Evolutionary conservation across 1,140 invertebrate genomes (phyloP), one percentile per base, ranked within the genome.

Genomic region (Phortica variegata): DNA sequence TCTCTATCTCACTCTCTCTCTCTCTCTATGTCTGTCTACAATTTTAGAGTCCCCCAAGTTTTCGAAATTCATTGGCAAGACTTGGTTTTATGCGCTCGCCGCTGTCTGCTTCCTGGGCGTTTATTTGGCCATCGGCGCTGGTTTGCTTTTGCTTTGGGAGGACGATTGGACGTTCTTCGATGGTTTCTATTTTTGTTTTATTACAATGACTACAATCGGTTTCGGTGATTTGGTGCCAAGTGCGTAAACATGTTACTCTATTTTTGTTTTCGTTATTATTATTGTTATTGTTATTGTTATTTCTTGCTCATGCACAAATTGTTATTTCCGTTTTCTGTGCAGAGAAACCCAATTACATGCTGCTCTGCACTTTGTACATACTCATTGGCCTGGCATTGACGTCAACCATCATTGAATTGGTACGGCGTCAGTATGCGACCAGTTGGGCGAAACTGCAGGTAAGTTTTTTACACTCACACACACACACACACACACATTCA

Each of bases 201-300:
- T 95, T 38, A 95, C 93, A 0, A 93, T 95, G 90, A 93, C 92
- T 42, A 95, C 93, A 0, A 94, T 95, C 55, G 93, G 93, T 13
- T 93, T 96, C 61, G 92, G 92, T 21, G 92, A 95, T 79, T 80
- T 93, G 16, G 91, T 94, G 32, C 93, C 91, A 61, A 89, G 91
- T 90, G 80, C 84, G 82, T 80, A 7, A 5, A 17, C 6, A 31
- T 0, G 9, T 4, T 21, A 10, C 6, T 39, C 13, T 54, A 26
- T 34, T 34, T 34, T 34, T 34, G 5, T 34, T 34, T 6, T 9
- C 5, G 16, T 13, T 7, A 37, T 7, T 16, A 17, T 38, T 16
- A 17, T 38, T n/a, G n/a, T 21, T 7, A 54, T 37, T 15, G 2
- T 43, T 20, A 31, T 1, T 20, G n/a, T 17, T 40, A 1, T 9